Conservation (phyloP, 1,140 invertebrate genomes). For the Drosophila guanche region DNA sequence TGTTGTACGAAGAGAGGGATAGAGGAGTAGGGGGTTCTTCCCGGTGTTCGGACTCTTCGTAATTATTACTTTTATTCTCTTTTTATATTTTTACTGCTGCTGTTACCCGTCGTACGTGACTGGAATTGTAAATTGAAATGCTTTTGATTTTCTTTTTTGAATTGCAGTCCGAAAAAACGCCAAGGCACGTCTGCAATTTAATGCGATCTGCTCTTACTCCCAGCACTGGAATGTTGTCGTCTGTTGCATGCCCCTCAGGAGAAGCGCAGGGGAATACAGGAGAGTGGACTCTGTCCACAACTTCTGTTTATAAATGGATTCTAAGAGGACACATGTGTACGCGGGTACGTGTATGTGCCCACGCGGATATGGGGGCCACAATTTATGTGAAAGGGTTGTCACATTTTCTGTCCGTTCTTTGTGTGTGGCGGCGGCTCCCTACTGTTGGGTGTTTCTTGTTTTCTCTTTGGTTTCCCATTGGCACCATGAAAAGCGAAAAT, state of each 20-base stretch:
- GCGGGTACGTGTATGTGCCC: too few species aligned
- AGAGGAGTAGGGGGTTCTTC: neutral
- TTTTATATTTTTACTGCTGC: slow-evolving; percentile 27
- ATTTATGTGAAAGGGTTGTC: slow-evolving; percentile 29
- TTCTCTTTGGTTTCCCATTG: neutral
- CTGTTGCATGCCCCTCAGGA: slow-evolving; percentile 16
- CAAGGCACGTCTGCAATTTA: slow-evolving; percentile 58
- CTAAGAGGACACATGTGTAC: slow-evolving; percentile 9
- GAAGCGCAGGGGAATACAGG: too few species aligned
- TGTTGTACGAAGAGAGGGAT: neutral
- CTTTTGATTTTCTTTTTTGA: slow-evolving; percentile 59
- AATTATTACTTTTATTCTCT: slow-evolving; percentile 30
- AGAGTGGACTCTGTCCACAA: slow-evolving; percentile 4
- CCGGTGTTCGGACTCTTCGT: slow-evolving; percentile 23
- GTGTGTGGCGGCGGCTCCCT: too few species aligned
- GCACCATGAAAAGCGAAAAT: slow-evolving; percentile 27
- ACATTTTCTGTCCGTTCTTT: slow-evolving; percentile 10
- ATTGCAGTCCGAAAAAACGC: slow-evolving; percentile 47
- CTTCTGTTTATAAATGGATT: slow-evolving; percentile 24
- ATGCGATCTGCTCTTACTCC: slow-evolving; percentile 25
- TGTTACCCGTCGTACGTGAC: slow-evolving; percentile 51
- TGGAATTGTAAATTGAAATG: slow-evolving; percentile 52
- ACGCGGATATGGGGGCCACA: neutral
- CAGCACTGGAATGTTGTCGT: slow-evolving; percentile 12
- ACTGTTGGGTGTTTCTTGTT: neutral